These are phyloP conservation scores for Dromiciops gliroides DNA, from an alignment of 2,113 vertebrate genomes.

Conservation along the genomic window DNA sequence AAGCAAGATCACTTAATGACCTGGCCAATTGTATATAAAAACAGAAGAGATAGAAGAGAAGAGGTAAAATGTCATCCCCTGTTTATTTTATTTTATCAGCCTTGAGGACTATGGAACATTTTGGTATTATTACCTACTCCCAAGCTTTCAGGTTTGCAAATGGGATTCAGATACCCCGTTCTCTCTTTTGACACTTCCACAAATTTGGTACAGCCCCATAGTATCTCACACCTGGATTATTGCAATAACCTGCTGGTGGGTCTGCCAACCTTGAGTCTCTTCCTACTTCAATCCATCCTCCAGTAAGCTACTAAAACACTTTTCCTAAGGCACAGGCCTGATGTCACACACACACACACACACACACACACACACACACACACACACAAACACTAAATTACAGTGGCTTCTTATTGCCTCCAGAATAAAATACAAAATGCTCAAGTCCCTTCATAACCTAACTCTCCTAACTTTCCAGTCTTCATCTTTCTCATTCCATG, in stretches of 20 bases:
- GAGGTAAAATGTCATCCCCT: not conserved
- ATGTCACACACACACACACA: not conserved
- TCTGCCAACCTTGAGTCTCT: not conserved
- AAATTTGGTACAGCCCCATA: fast-evolving
- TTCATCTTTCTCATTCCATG: not conserved
- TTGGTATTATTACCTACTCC: not conserved
- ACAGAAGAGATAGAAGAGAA: not conserved
- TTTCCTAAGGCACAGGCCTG: not conserved
- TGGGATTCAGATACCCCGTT: not conserved
- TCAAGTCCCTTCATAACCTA: not conserved
- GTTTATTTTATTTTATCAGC: not conserved
- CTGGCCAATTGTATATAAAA: not conserved
- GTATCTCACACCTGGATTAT: not conserved
- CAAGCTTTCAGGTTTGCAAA: not conserved
- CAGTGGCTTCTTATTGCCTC: not conserved
- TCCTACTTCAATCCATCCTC: not conserved
- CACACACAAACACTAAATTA: not conserved
- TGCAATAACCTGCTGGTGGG: not conserved
- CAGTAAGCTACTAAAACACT: not conserved
- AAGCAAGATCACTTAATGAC: not conserved
- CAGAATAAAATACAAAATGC: not conserved
- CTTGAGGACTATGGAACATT: not conserved
- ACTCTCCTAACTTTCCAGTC: not conserved
- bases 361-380: not conserved
- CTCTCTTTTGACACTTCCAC: not conserved